Conservation (phyloP, 1,140 invertebrate genomes). For the Periplaneta americana region DNA sequence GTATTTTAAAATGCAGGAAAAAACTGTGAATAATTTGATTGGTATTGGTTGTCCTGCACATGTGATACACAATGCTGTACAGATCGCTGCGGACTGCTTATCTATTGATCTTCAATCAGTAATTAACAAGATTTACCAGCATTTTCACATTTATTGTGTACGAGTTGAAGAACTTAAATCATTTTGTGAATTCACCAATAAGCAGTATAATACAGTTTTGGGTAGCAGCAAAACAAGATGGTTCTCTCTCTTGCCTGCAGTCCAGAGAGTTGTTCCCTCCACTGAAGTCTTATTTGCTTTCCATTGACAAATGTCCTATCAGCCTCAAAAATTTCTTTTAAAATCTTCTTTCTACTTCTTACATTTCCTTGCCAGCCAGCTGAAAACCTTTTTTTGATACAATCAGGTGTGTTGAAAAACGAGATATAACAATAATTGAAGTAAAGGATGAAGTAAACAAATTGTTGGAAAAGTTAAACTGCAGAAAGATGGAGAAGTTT, state of each 20-base stretch:
- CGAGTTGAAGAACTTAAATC: slow-evolving; percentile 25
- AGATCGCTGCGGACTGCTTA: slow-evolving; percentile 23
- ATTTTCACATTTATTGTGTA: slow-evolving; percentile 31
- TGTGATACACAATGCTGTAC: slow-evolving; percentile 27
- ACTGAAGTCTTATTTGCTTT: too few species aligned
- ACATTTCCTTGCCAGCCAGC: too few species aligned
- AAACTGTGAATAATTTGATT: slow-evolving; percentile 17
- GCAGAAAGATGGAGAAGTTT: too few species aligned
- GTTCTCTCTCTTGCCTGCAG: slow-evolving; percentile 8
- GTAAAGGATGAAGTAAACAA: too few species aligned
- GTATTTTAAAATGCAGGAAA: slow-evolving; percentile 22
- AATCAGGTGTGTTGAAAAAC: too few species aligned
- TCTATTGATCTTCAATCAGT: slow-evolving; percentile 27
- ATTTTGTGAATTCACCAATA: slow-evolving; percentile 27
- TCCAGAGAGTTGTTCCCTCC: too few species aligned
- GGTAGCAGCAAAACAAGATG: slow-evolving; percentile 25
- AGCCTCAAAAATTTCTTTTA: too few species aligned
- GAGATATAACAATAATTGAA: too few species aligned
- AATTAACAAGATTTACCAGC: slow-evolving; percentile 28
- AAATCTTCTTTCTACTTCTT: too few species aligned
- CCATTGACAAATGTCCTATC: too few species aligned
- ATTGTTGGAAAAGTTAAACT: too few species aligned
- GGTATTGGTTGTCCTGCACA: slow-evolving; percentile 29
- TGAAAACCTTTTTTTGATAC: too few species aligned
- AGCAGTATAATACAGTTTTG: slow-evolving; percentile 23